These are phyloP conservation scores for Myiopsitta monachus DNA, from an alignment of 2,113 vertebrate species.

Conservation along the genomic window DNA sequence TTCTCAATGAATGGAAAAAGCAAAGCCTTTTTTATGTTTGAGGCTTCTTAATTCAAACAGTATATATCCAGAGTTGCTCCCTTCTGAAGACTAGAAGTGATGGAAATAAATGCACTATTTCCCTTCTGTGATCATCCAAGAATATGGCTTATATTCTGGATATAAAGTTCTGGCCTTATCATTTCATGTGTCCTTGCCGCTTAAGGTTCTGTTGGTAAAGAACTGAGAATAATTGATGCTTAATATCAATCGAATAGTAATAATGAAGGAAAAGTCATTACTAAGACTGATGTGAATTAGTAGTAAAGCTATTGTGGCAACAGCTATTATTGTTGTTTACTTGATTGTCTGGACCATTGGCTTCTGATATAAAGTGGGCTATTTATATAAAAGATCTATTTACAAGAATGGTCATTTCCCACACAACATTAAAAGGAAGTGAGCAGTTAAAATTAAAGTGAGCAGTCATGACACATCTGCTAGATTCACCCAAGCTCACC, in stretches of 20 bases:
- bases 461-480: neutral
- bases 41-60: neutral
- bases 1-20: neutral
- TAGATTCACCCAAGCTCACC: neutral
- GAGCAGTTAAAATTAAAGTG: too few relatives aligned
- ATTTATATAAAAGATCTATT: constrained; percentile 37
- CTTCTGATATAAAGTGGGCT: constrained; percentile 53
- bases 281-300: constrained; percentile 36
- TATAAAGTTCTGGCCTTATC: neutral
- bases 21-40: neutral
- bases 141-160: neutral
- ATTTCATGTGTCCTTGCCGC: neutral
- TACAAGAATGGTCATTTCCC: neutral
- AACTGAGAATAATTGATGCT: constrained; percentile 15
- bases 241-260: constrained; percentile 36
- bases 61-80: neutral
- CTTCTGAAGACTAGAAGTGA: neutral
- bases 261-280: constrained; percentile 49
- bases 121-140: neutral
- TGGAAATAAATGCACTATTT: neutral
- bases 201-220: neutral
- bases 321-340: constrained; percentile 51
- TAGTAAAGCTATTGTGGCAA: constrained; percentile 48
- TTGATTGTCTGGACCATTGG: constrained; percentile 42
- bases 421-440: neutral